Percentiles rank a stretch among this genome's conserved stretches.
Evolutionary conservation across 2,797 vertebrate species (phyloP).

Genomic region (Vireo griseus): DNA sequence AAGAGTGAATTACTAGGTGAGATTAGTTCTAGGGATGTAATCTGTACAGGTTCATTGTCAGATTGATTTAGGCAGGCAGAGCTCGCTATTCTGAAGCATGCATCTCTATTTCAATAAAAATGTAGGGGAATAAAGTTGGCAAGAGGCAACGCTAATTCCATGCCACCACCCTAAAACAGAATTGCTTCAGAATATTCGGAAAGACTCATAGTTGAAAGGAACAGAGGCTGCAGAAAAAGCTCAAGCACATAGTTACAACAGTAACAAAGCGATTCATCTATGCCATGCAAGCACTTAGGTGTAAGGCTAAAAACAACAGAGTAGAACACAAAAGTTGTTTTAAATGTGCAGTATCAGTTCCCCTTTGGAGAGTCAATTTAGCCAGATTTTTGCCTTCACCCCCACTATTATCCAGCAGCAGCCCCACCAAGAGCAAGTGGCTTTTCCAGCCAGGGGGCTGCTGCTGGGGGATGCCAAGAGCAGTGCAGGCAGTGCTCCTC

Average conservation of each 20-base stretch:
- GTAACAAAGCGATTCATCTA: slow-evolving; percentile 80
- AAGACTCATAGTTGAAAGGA: slow-evolving; percentile 88
- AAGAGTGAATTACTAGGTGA: background rate
- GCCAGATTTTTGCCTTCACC: background rate
- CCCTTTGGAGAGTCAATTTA: background rate
- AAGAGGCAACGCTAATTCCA: slow-evolving; percentile 99
- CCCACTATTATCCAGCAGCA: background rate
- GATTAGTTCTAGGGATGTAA: slow-evolving; percentile 25
- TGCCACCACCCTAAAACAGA: slow-evolving; percentile 99
- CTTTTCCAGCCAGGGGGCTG: background rate
- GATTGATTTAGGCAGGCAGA: slow-evolving; percentile 80
- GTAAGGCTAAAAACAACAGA: slow-evolving; percentile 78
- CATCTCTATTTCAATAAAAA: slow-evolving; percentile 87
- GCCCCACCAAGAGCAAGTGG: background rate
- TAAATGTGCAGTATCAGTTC: slow-evolving; percentile 77
- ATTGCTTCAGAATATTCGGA: slow-evolving; percentile 99
- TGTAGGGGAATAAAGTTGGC: slow-evolving; percentile 89
- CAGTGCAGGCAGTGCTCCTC: slow-evolving; percentile 20
- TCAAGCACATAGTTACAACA: slow-evolving; percentile 83
- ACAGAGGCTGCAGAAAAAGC: slow-evolving; percentile 90
- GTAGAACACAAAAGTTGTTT: slow-evolving; percentile 73
- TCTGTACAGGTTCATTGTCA: background rate
- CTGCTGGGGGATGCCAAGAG: background rate
- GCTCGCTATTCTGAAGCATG: slow-evolving; percentile 92
- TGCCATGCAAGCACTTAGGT: slow-evolving; percentile 88